These are phyloP conservation scores for Botia almorhae DNA, from an alignment of 2,797 vertebrate genomes.

Conservation along the genomic window DNA sequence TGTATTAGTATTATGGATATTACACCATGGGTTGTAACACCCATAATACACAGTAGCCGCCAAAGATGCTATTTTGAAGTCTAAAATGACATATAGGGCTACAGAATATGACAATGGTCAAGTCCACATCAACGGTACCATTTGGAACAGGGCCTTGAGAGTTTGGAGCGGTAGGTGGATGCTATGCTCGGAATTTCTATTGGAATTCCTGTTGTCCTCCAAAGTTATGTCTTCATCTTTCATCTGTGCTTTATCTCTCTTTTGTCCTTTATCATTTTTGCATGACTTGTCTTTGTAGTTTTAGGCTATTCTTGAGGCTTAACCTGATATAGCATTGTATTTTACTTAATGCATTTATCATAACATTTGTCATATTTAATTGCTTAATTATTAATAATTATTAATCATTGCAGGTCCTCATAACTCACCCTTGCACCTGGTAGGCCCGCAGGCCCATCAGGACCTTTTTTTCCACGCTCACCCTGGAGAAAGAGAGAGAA, in stretches of 20 bases:
- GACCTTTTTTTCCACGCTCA: conserved; percentile 83
- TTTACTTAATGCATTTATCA: not conserved
- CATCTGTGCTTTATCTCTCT: not conserved
- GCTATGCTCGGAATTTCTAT: not conserved
- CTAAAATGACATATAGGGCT: too few species aligned
- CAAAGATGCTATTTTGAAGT: too few species aligned
- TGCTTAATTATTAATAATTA: too few species aligned
- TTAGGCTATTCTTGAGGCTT: too few species aligned
- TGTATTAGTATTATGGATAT: too few species aligned
- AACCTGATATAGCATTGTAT: not conserved
- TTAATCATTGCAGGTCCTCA: not conserved
- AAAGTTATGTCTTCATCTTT: not conserved
- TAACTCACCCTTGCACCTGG: conserved; percentile 87
- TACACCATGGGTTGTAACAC: too few species aligned
- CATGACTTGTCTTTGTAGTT: too few species aligned
- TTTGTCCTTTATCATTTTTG: not conserved
- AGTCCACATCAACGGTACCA: not conserved
- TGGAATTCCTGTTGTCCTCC: not conserved
- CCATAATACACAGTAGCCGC: too few species aligned
- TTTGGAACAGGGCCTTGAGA: not conserved
- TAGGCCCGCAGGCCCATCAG: conserved; percentile 79
- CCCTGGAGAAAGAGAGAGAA: conserved; percentile 75
- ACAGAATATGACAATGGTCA: not conserved
- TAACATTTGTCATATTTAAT: not conserved
- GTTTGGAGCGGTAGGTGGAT: not conserved